Conservation (phyloP, 2,888 invertebrate genomes). For the Leptopterna dolabrata region DNA sequence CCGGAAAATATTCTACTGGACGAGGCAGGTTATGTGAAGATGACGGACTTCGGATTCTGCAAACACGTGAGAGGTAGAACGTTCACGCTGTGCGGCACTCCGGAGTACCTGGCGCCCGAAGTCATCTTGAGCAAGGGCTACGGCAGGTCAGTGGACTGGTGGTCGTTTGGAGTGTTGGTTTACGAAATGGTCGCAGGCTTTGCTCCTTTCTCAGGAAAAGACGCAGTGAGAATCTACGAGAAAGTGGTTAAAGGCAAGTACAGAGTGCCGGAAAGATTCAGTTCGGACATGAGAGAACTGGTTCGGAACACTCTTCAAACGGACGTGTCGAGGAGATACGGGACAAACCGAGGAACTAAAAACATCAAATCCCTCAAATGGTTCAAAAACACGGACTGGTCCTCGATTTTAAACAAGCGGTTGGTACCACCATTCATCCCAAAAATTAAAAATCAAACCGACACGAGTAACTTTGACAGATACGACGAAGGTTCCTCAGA, state of each 20-base stretch:
- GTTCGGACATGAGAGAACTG: constrained; percentile 83
- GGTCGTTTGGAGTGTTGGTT: constrained; percentile 90
- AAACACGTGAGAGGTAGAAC: constrained; percentile 72
- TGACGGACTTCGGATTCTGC: constrained; percentile 96
- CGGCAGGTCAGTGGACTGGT: constrained; percentile 95
- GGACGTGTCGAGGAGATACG: neutral
- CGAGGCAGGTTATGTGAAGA: constrained; percentile 80
- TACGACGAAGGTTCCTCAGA: neutral
- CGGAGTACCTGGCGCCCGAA: constrained; percentile 73
- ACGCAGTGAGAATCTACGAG: constrained; percentile 94
- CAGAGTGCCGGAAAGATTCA: constrained; percentile 86
- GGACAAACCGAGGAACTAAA: neutral
- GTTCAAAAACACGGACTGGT: neutral
- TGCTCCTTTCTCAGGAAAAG: constrained; percentile 91
- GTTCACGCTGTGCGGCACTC: constrained; percentile 72
- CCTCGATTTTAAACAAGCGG: neutral
- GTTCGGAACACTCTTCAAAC: constrained; percentile 72
- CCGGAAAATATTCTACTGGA: constrained; percentile 92
- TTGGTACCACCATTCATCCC: neutral
- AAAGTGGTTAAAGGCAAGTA: constrained; percentile 93
- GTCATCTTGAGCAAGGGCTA: constrained; percentile 83
- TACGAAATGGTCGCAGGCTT: constrained; percentile 93
- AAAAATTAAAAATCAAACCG: neutral
- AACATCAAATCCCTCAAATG: neutral
- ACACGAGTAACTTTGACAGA: neutral